A percentile compares a stretch with the other conserved stretches of the same genome.
Conservation (phyloP, 2,888 invertebrate species). For the Gandaritis pyraliata region DNA sequence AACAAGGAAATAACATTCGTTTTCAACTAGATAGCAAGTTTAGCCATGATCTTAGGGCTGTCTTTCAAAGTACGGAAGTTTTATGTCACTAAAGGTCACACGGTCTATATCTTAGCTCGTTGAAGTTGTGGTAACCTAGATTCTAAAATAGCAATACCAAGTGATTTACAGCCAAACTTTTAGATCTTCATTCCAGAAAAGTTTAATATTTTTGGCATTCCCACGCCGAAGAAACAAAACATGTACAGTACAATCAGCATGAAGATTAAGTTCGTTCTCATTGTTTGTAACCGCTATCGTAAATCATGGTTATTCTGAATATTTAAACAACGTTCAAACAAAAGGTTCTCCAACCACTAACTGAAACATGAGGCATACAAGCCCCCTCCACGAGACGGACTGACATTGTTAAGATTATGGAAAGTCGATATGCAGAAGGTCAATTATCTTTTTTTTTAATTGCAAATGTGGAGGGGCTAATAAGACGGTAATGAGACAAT, state of each 20-base stretch:
- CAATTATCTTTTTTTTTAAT: too few species aligned
- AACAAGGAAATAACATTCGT: too few species aligned
- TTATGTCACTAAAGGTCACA: not conserved
- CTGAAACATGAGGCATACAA: too few species aligned
- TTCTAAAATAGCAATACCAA: slow-evolving; percentile 14
- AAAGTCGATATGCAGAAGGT: too few species aligned
- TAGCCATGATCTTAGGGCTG: too few species aligned
- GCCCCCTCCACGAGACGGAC: too few species aligned
- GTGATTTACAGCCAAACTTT: slow-evolving; percentile 41
- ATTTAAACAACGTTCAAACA: slow-evolving; percentile 39
- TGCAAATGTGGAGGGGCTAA: too few species aligned
- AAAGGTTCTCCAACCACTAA: too few species aligned
- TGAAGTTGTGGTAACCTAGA: slow-evolving; percentile 1
- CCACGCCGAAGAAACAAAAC: slow-evolving; percentile 45
- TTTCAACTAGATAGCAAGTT: too few species aligned
- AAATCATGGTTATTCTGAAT: slow-evolving; percentile 54
- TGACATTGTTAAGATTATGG: too few species aligned
- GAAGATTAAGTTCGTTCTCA: slow-evolving; percentile 46
- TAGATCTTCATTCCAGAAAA: slow-evolving; percentile 32
- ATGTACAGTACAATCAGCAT: slow-evolving; percentile 44
- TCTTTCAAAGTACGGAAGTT: too few species aligned
- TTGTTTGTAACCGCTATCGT: slow-evolving; percentile 49
- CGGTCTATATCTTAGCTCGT: not conserved
- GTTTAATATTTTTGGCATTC: slow-evolving; percentile 37
- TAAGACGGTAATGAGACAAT: too few species aligned